Percentiles rank a stretch among this genome's conserved stretches.
Conservation (phyloP, 2,797 vertebrate genomes). For the Cyclura pinguis region DNA sequence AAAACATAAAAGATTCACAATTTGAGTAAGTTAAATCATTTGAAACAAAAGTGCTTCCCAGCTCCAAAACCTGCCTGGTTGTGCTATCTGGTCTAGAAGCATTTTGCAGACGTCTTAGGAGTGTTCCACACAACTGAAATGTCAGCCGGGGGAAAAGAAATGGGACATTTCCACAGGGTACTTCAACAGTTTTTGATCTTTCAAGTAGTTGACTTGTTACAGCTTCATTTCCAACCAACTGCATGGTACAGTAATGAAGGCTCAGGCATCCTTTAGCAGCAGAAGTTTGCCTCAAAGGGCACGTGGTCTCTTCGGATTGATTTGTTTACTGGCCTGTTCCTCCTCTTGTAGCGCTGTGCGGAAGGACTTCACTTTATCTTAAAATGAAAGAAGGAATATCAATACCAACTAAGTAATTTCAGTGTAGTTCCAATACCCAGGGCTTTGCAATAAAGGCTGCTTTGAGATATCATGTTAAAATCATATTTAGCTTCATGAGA, state of each 20-base stretch:
- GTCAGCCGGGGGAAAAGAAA: conserved; percentile 77
- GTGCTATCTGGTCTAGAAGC: conserved; percentile 80
- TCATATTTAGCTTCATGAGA: neutral
- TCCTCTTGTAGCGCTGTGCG: conserved; percentile 94
- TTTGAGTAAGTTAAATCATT: conserved; percentile 76
- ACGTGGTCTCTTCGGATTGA: conserved; percentile 92
- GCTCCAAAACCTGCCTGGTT: conserved; percentile 78
- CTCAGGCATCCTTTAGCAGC: conserved; percentile 77
- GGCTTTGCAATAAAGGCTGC: neutral
- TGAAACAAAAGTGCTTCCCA: conserved; percentile 80
- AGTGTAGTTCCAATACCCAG: neutral
- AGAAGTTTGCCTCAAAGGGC: conserved; percentile 80
- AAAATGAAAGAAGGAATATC: conserved; percentile 58
- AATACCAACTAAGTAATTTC: conserved; percentile 40
- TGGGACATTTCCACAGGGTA: conserved; percentile 81
- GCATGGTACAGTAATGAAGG: conserved; percentile 77
- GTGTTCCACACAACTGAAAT: conserved; percentile 82
- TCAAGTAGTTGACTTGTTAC: conserved; percentile 80
- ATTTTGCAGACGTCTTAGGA: conserved; percentile 79
- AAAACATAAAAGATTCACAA: conserved; percentile 74
- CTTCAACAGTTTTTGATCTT: conserved; percentile 77
- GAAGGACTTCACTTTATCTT: conserved; percentile 98
- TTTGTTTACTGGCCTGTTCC: conserved; percentile 97
- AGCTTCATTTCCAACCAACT: conserved; percentile 75
- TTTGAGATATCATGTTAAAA: neutral